phyloP scores from a whole-genome alignment of 64 coral and sea anemone species.

The Dendronephthya gigantea region DNA sequence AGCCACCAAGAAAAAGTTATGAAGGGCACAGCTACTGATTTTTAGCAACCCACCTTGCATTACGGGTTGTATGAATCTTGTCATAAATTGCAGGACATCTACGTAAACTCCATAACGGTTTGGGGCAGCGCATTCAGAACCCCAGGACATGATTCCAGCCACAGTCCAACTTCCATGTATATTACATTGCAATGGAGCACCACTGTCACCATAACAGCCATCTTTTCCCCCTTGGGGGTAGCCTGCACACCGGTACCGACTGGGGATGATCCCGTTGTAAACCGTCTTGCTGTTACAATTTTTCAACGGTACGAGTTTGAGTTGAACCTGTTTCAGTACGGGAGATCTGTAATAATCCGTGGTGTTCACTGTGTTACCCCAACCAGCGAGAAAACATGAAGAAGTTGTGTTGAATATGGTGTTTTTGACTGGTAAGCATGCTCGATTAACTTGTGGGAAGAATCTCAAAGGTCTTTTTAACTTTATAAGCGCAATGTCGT shows the following conservation, averaged over 20 bases:
- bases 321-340: neutral
- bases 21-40: too few relatives aligned
- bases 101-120: neutral
- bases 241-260: neutral
- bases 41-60: neutral
- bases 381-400: slow-evolving; percentile 77
- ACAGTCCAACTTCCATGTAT: neutral
- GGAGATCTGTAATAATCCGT: neutral
- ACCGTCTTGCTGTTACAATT: neutral
- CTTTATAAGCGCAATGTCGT: slow-evolving; percentile 79
- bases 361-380: slow-evolving; percentile 47
- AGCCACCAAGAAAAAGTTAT: neutral
- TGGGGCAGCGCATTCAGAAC: neutral
- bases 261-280: neutral
- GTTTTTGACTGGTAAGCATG: slow-evolving; percentile 54
- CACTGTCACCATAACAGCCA: slow-evolving; percentile 3
- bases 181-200: neutral
- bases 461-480: slow-evolving; percentile 63
- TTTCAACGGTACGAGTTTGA: neutral
- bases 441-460: slow-evolving; percentile 45
- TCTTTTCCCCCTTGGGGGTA: neutral
- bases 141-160: neutral
- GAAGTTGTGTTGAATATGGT: slow-evolving; percentile 38
- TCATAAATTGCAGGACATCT: neutral
- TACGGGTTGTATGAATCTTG: neutral